Base-by-base conservation (phyloP, 2,888 invertebrate genomes). In the Sialis fuliginosa region DNA sequence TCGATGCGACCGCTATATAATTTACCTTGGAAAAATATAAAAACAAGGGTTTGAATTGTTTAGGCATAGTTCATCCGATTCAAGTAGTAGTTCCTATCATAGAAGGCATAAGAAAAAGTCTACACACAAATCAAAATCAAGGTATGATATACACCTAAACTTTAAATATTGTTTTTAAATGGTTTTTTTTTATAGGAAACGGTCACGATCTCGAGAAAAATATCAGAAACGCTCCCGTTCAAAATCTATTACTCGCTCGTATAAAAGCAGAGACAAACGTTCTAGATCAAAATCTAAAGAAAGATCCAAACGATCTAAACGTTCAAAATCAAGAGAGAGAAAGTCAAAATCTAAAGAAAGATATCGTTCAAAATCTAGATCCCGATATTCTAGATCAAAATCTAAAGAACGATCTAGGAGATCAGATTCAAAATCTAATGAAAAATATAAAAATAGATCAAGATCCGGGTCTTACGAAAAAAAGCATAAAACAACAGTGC, bases 121-220 rank as follows among this genome's bases (percentile, higher is more conserved):
- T 22, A 33, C 13, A 37, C 34, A 34, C 22, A 12, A 35, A 10
- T 33, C 35, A 35, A 45, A 35, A 35, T 35, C 37, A 12, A 37
- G 45, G 45, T 45, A 30, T n/a, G 39, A 22, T 22, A 22, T 22
- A 35, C 9, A 35, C 9, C 3, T n/a, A n/a, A n/a, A 8, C 7
- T 33, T 46, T 13, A 43, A 41, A 44, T 35, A 37, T 46, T 37
- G 34, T 9, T 31, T 42, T 33, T 39, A 33, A 44, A 44, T 10
- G 39, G 7, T 40, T 9, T 42, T 40, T 34, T 9, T 41, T 53
- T 54, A 31, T 46, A 60, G 60, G 35, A 45, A 45, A 45, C 44
- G 44, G n/a, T 44, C 44, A 45, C 52, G 57, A 31, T 59, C 59
- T 8, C 54, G 56, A 51, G 62, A 61, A 45, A 54, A 56, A 43